Base-by-base conservation (phyloP, 2,888 invertebrate species). In the Steinernema hermaphroditum region DNA sequence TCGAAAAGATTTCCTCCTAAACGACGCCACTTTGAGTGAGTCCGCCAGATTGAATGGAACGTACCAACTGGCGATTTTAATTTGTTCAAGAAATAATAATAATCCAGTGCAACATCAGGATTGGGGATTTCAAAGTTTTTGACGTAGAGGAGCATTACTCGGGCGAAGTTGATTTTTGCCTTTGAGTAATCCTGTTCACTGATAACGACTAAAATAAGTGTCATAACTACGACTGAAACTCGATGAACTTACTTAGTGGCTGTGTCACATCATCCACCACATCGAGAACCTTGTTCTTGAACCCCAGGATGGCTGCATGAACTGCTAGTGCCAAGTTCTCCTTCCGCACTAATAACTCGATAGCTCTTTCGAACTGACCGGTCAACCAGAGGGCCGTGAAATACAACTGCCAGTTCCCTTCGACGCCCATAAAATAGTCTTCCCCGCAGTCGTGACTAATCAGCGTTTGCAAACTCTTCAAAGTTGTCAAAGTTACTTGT, bases 391-490 rank as follows among this genome's bases (percentile, higher is more conserved):
- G 78, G 9, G 82, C 85, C 8, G 84, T 79, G 77, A 82, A 85
- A 74, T 77, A 85, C 69, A 82, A 73, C 50, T 77, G 75, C 74
- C 72, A 81, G 49, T 81, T 79, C 9, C 80, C 77, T 1, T 78
- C 76, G n/a, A 80, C 80, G 12, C 75, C 71, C 80, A 85, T 81
- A 69, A 85, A 85, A 71, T 85, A 86, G 32, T 78, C 76, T 74
- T 85, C 85, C 37, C 83, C 85, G 71, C 77, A 83, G 62, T 85
- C 85, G 41, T 81, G 75, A n/a, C 82, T 79, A 16, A 85, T 77
- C 14, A 76, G 76, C 37, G 79, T 82, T 74, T 85, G 85, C 22
- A 85, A 78, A 46, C 83, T 83, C 24, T 75, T 73, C 72, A 82
- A 83, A n/a, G 80, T 71, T n/a, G 78, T 62, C 14, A 76, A 72